Base-by-base conservation (phyloP, 2,113 vertebrate species). In the Hyaena hyaena region DNA sequence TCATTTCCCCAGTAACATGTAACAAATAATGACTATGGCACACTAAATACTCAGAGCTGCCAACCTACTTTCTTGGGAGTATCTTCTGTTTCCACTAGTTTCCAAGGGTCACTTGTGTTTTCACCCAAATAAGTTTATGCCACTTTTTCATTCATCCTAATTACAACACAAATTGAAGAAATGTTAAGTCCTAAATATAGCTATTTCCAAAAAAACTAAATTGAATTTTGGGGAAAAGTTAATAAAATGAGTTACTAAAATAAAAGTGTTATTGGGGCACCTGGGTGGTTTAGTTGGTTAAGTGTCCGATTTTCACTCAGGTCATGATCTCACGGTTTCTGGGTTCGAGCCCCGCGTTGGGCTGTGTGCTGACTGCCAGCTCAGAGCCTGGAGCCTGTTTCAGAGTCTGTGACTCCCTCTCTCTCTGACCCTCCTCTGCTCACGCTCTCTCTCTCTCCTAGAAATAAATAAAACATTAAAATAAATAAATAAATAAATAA, bases 231-330 rank as follows among this genome's bases (percentile, higher is more conserved):
- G 39, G 11, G 48, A 28, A 31, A 96, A 65, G 6, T 71, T 91
- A 69, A 85, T 74, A 58, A 93, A 91, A 16, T 35, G 33, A 68
- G n/a, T 63, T 68, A 77, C 68, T 43, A 92, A 92, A 90, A 95
- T n/a, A 87, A 79, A 39, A 39, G 53, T 55, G 53, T 55, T 55
- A 55, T 55, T 39, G 39, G 39, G 39, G 39, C 39, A 3, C 39
- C 39, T 39, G 39, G 39, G 39, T 39, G 39, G 39, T 39, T 39
- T 39, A 39, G 39, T 4, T 39, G 39, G 39, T 39, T 39, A 39
- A 39, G 39, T 39, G 39, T 39, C 39, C 39, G 39, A 39, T 39
- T 39, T 39, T 39, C 39, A 39, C 39, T 39, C 39, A 39, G 39
- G 39, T 39, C 39, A 39, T 39, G 39, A 39, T 39, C 39, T 39